Conservation (phyloP, 2,797 vertebrate genomes). For the Rhynchotus rufescens region DNA sequence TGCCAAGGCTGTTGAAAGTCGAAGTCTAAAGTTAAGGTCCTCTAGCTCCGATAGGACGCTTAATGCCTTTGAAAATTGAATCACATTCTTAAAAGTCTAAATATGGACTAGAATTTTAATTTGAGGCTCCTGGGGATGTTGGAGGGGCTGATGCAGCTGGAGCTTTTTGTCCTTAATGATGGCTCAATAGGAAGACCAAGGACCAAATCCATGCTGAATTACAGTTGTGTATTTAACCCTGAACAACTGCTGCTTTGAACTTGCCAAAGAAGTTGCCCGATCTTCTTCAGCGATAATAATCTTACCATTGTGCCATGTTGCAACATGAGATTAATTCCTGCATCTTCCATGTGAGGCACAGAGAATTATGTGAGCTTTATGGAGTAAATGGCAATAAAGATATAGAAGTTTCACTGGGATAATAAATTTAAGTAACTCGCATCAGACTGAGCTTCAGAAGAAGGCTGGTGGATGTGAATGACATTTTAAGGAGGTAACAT, state of each 20-base stretch:
- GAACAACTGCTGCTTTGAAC: background rate
- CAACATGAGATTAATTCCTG: background rate
- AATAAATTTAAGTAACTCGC: background rate
- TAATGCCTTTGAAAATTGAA: background rate
- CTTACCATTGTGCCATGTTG: background rate
- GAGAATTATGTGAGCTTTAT: background rate
- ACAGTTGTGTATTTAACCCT: background rate
- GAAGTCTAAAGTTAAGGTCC: background rate
- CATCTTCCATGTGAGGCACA: background rate
- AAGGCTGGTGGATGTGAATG: background rate
- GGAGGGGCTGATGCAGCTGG: background rate
- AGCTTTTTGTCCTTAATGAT: background rate
- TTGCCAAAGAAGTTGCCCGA: background rate
- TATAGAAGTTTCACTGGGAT: background rate
- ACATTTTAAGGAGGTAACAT: background rate
- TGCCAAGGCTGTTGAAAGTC: background rate
- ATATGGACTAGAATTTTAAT: background rate
- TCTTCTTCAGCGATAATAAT: background rate
- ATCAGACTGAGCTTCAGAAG: background rate
- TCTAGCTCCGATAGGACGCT: background rate
- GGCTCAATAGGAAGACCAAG: background rate
- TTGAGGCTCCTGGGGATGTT: background rate
- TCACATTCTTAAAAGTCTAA: background rate
- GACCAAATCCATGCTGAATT: background rate
- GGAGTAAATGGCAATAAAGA: background rate